These are phyloP conservation scores for Paramormyrops hopkinsi DNA, from an alignment of 2,797 vertebrate genomes.

Conservation along the genomic window DNA sequence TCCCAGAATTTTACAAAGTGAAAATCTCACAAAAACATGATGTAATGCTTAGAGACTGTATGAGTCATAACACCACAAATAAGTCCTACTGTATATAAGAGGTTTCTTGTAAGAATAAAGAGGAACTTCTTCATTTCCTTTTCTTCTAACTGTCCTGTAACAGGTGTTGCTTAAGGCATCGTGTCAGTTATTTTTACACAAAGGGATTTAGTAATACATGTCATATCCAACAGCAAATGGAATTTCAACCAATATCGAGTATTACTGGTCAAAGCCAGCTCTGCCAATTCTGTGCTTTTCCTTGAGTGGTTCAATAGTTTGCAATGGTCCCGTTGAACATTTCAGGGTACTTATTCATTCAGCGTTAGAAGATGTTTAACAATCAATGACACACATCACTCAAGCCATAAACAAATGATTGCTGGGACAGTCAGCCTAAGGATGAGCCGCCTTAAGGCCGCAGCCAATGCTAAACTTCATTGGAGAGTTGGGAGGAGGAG, in stretches of 20 bases:
- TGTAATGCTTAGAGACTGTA: background rate
- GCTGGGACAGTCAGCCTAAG: background rate
- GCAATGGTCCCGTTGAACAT: background rate
- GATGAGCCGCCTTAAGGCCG: background rate
- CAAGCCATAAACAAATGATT: background rate
- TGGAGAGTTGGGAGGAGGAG: background rate
- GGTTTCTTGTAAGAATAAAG: background rate
- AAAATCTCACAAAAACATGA: background rate
- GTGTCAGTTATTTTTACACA: background rate
- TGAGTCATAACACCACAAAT: background rate
- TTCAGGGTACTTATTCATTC: background rate
- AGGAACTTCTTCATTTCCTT: background rate
- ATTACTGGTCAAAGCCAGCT: background rate
- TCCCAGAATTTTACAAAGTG: background rate
- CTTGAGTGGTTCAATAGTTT: background rate
- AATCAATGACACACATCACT: background rate
- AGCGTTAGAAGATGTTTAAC: background rate
- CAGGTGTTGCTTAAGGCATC: background rate
- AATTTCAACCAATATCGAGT: background rate
- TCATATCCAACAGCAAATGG: background rate
- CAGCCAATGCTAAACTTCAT: background rate
- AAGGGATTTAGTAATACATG: background rate
- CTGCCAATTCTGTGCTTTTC: background rate
- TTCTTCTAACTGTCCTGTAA: background rate
- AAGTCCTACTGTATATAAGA: background rate